Evolutionary conservation across 2,888 invertebrate species (phyloP), one percentile per base, ranked within the genome.

Genomic region (Phengaris alcon): DNA sequence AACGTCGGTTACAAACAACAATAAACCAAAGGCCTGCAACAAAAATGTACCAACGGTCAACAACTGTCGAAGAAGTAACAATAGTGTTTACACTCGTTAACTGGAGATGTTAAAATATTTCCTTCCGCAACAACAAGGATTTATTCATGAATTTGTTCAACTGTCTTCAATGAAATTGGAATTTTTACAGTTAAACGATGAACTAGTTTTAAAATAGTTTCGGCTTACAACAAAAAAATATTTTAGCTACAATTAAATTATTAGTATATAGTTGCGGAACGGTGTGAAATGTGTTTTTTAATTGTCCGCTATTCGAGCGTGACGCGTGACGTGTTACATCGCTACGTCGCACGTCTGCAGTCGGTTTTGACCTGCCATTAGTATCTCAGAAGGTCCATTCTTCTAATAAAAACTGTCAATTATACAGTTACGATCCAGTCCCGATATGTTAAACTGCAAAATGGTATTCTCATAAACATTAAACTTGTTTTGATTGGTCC

Each of bases 71-170:
- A 48, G 48, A 44, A 13, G 13, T 44, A 35, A 64, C 35, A 44
- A 64, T 6, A 64, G 35, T 64, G 64, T 64, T 64, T 44, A 44
- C 57, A 74, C 48, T 44, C 52, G 35, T 64, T 64, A 64, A 64
- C 64, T 44, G 64, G 64, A 13, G 44, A 44, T 52, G 52, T 52
- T 52, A 52, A 52, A 52, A 52, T 44, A 44, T 64, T 64, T 35
- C 35, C 35, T 64, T 64, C 64, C 6, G 12, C 64, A 64, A 64
- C 64, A 64, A 64, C 64, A 64, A 35, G 64, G 64, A 44, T 13
- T 64, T 64, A 64, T 64, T 64, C 64, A 44, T 64, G 64, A 64
- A 64, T 64, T 64, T 64, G 64, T 64, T 64, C 13, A 12, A 13
- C 35, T 64, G 64, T 64, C 64, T 44, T 64, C 44, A 64, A 35